Conservation (phyloP, 2,888 invertebrate species). For the Scrobipalpa atriplicella region DNA sequence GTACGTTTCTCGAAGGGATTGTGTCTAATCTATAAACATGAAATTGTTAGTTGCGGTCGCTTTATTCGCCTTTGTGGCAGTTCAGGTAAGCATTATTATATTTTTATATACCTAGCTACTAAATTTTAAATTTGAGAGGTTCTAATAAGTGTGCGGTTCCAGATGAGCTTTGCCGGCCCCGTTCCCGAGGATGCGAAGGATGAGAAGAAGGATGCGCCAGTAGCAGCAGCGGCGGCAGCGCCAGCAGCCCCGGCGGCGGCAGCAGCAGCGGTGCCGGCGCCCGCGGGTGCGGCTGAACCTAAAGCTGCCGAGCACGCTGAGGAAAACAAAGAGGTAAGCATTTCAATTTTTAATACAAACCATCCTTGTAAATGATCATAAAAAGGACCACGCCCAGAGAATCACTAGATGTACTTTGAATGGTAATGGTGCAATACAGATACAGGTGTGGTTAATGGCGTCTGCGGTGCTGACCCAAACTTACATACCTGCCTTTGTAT, state of each 20-base stretch:
- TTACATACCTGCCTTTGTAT: no score
- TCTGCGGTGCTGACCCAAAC: no score
- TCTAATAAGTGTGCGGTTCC: slow-evolving; percentile 15
- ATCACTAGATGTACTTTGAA: no score
- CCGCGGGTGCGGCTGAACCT: not conserved
- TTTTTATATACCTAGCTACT: no score
- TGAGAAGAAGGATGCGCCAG: not conserved
- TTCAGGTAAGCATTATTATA: slow-evolving; percentile 55
- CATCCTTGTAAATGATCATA: no score
- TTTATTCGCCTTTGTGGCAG: slow-evolving; percentile 63
- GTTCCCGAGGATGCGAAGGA: slow-evolving; percentile 36
- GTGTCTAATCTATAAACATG: slow-evolving; percentile 48
- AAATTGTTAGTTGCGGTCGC: slow-evolving; percentile 59
- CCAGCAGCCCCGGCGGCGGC: not conserved
- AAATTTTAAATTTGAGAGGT: not conserved
- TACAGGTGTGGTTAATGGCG: no score
- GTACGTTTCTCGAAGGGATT: slow-evolving; percentile 34
- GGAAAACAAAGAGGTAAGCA: not conserved
- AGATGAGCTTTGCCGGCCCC: slow-evolving; percentile 57
- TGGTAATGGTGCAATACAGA: no score
- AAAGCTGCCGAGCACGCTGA: not conserved
- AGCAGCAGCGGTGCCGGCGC: not conserved
- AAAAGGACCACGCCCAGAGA: no score
- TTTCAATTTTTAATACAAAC: not conserved
- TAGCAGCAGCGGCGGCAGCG: not conserved